These are phyloP conservation scores for Cromileptes altivelis DNA, from an alignment of 2,113 vertebrate genomes.

Conservation along the genomic window DNA sequence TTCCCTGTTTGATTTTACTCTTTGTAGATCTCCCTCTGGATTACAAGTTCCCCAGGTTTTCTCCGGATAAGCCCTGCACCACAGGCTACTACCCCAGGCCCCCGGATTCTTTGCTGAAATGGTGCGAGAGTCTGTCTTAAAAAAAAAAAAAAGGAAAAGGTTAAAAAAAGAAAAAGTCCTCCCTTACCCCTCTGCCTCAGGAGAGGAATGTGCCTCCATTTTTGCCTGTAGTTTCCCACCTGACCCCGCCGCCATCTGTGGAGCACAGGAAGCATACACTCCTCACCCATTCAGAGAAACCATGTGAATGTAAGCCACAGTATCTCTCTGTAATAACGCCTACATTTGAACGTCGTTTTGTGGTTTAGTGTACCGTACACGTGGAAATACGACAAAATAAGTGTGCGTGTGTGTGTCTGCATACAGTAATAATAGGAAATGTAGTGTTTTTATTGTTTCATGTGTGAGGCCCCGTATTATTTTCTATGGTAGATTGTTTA, in stretches of 20 bases:
- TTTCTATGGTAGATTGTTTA: constrained; percentile 42
- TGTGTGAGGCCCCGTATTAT: constrained; percentile 23
- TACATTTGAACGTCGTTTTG: constrained; percentile 69
- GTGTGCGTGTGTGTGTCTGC: constrained; percentile 37
- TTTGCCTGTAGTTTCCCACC: constrained; percentile 60
- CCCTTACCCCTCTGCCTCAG: constrained; percentile 66
- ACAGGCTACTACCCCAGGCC: constrained; percentile 94
- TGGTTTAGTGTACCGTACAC: constrained; percentile 72
- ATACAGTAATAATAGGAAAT: constrained; percentile 58
- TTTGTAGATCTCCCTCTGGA: constrained; percentile 93
- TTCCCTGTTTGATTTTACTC: constrained; percentile 50
- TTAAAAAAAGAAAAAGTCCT: constrained; percentile 26
- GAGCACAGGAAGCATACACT: constrained; percentile 57
- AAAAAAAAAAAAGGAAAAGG: constrained; percentile 1
- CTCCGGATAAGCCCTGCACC: constrained; percentile 88
- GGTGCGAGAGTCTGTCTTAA: constrained; percentile 76
- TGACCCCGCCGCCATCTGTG: constrained; percentile 47
- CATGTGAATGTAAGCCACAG: constrained; percentile 82
- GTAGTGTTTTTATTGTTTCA: constrained; percentile 59
- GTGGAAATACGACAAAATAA: constrained; percentile 67
- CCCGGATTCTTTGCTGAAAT: constrained; percentile 88
- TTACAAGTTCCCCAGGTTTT: constrained; percentile 94
- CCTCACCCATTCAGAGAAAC: constrained; percentile 70
- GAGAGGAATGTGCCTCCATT: constrained; percentile 75
- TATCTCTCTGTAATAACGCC: constrained; percentile 66